Base-by-base conservation (phyloP, 2,888 invertebrate species). In the Drosophila acutilabella region DNA sequence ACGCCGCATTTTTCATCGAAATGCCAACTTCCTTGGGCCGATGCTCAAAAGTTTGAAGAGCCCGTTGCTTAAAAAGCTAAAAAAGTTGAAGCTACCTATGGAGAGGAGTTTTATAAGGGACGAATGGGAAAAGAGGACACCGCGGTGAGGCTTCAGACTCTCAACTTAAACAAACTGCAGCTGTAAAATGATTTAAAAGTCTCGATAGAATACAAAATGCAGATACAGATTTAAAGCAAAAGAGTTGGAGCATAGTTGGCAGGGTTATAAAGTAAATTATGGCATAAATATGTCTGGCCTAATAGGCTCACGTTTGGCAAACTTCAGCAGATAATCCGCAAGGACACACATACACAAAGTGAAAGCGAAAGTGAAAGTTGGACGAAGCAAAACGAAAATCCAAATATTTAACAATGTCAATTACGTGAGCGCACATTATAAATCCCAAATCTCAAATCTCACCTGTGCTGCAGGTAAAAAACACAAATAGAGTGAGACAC, bases 331-430 rank as follows among this genome's bases (percentile, higher is more conserved):
- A 72, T 78, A 54, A 54, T 54, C 54, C 42, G 42, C 54, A 54
- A 44, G 38, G 53, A 61, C 38, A 38, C 23, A 23, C 56, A n/a
- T n/a, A 26, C 30, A 30, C 2, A 42, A 30, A 33, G 45, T 13
- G n/a, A 58, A 59, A 61, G 26, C 6, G 5, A 61, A 64, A 48
- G 23, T 18, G 26, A 68, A 71, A 71, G 48, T 51, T 74, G 58
- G 30, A 14, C 18, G 26, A 64, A 66, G 67, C 50, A 70, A 72
- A 77, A 38, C 61, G 61, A 71, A 75, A 87, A 81, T 85, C 73
- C 81, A 86, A 87, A 87, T 83, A 87, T 86, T 86, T 87, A 87
- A 87, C 86, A 85, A 81, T 85, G 86, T 83, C 86, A 86, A 87
- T 87, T 86, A 87, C 83, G 85, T 81, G 81, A 81, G 76, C 87